Evolutionary conservation across 2,797 vertebrate genomes (phyloP), one percentile per base, ranked within the genome.

Genomic region (Etheostoma perlongum): DNA sequence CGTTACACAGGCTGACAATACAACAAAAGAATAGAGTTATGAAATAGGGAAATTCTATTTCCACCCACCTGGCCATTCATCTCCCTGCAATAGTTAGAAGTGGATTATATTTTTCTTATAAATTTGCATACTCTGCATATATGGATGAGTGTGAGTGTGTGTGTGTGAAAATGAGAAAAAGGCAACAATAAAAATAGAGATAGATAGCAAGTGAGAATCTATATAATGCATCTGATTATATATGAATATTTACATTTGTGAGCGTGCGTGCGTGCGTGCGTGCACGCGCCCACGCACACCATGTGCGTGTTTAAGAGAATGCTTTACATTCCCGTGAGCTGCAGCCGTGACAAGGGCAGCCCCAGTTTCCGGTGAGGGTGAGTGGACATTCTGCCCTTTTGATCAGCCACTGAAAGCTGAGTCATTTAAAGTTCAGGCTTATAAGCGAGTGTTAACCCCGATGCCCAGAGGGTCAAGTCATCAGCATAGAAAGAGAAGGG

Each of bases 21-120:
- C 78, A 86, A 92, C 85, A 88, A 91, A 91, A 88, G 82, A 88
- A 81, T 19, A 1, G 57, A 79, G 84, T 87, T 90, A 93, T 87
- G 90, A 91, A 90, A 90, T 88, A 30, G 54, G 88, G 88, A 89
- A 91, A 92, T 91, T 93, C 74, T 84, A 90, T 89, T 92, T 91
- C 82, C 55, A 58, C 72, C 79, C 81, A 86, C 80, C 67, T 76
- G 83, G 86, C 83, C 78, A 87, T 90, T 90, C 84, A 90, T 89
- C 84, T 89, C 63, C 30, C 62, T 21, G 77, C 82, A 87, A 81
- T 74, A 88, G 79, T 71, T 54, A 54, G 59, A 75, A 74, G 78
- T 65, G 54, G 82, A 87, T 84, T 88, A 85, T 90, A 91, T 88
- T 87, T 91, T 80, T 79, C 68, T 62, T 47, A 23, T 57, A 48